Evolutionary conservation across 1,140 invertebrate genomes (phyloP), one percentile per base, ranked within the genome.

Genomic region (Leptoteleia sp.): DNA sequence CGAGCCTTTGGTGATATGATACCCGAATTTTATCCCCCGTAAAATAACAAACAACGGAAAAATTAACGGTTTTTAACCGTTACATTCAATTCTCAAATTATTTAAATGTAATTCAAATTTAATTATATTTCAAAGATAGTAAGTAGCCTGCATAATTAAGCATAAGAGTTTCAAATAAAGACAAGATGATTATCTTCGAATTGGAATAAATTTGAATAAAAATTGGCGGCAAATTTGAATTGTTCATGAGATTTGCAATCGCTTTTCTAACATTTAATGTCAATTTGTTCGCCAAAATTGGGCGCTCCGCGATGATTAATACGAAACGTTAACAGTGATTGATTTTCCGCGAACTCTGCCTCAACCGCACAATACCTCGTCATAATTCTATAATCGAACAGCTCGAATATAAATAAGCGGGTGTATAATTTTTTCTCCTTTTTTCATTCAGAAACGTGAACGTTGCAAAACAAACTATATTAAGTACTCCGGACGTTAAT

Each of bases 151-250:
- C n/a, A n/a, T n/a, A n/a, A n/a, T n/a, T n/a, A n/a, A n/a, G n/a
- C n/a, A n/a, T n/a, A n/a, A n/a, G n/a, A n/a, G n/a, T n/a, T n/a
- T n/a, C n/a, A n/a, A n/a, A n/a, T n/a, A n/a, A n/a, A n/a, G n/a
- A n/a, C n/a, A n/a, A n/a, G n/a, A n/a, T n/a, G n/a, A n/a, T n/a
- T n/a, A n/a, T n/a, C n/a, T 22, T 22, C 19, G 19, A 22, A 22
- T 22, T 22, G n/a, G n/a, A n/a, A n/a, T n/a, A n/a, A n/a, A n/a
- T n/a, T n/a, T n/a, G n/a, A n/a, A n/a, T n/a, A n/a, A n/a, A n/a
- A n/a, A n/a, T n/a, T n/a, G n/a, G n/a, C n/a, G n/a, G n/a, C n/a
- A 42, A 42, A 42, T 42, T 17, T 42, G 16, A 17, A 42, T 19
- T 7, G 17, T 17, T 17, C 1, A 3, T 19, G 4, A 19, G 4